Base-by-base conservation (phyloP, 2,797 vertebrate genomes). In the Silurus aristotelis region DNA sequence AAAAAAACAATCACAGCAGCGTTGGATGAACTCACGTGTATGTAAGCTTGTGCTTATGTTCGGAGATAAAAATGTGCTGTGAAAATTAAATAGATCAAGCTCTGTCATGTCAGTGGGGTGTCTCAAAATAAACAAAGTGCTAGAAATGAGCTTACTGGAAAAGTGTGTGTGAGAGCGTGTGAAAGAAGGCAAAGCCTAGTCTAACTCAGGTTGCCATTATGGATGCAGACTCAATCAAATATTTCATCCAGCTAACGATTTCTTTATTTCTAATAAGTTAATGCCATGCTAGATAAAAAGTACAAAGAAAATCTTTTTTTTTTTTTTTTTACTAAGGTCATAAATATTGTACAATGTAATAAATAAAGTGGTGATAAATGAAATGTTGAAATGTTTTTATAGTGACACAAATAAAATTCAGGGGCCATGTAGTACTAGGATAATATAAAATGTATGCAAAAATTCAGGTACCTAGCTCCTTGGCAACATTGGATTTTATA, bases 61-160 rank as follows among this genome's bases (percentile, higher is more conserved):
- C 12, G 0, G 12, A 9, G 31, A 14, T 77, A 27, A 64, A 38
- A 79, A 15, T 31, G 22, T 14, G 14, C 20, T 43, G 27, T 61
- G 77, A 43, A 79, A 79, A 79, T 61, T 46, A 46, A 64, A 64
- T n/a, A 15, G 27, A 79, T n/a, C 77, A 63, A 43, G 77, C 60
- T 79, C 17, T 0, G 77, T 64, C 77, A 79, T 63, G 77, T 61
- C 56, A 12, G 17, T 61, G 76, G 76, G 6, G 22, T 61, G 10
- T 14, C n/a, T 58, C 25, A 15, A 58, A 48, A 77, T 77, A 77
- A 77, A 58, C 75, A 27, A 20, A 13, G 52, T 20, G 20, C 19
- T 22, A 27, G 73, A 58, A 72, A n/a, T 72, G 38, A 72, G 70
- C 25, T 2, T 67, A 5, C 12, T 15, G 27, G 31, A 70, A 43